These are phyloP conservation scores for Eristalinus sepulchralis DNA, from an alignment of 2,888 invertebrate species.

Conservation along the genomic window DNA sequence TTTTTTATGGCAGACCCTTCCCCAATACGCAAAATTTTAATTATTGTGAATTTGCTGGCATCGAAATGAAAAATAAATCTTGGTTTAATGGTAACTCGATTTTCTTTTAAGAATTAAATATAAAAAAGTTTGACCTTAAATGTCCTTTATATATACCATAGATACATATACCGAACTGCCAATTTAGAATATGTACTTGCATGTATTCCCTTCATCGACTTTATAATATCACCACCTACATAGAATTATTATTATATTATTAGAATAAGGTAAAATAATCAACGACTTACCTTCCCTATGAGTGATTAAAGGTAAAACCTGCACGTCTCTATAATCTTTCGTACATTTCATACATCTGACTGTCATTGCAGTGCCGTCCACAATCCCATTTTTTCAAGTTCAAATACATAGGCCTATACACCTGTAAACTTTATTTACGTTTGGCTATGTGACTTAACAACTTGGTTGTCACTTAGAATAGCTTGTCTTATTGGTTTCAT, in stretches of 20 bases:
- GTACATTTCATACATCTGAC: background rate
- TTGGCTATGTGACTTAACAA: background rate
- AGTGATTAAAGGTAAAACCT: background rate
- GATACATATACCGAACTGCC: too few relatives aligned
- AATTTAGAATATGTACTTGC: too few relatives aligned
- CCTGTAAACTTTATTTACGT: background rate
- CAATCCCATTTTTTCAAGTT: background rate
- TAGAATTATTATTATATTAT: too few relatives aligned
- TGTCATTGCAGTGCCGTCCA: background rate
- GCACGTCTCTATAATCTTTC: background rate
- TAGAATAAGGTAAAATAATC: background rate
- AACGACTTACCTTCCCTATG: background rate
- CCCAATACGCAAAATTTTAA: too few relatives aligned
- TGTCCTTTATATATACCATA: too few relatives aligned
- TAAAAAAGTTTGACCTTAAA: too few relatives aligned
- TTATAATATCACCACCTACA: too few relatives aligned
- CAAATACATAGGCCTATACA: background rate
- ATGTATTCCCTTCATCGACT: background rate
- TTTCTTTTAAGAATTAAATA: too few relatives aligned
- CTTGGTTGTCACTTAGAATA: background rate
- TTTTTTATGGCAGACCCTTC: too few relatives aligned
- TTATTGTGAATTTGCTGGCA: too few relatives aligned
- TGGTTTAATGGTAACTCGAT: too few relatives aligned
- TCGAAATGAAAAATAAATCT: too few relatives aligned
- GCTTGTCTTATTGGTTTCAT: background rate